Evolutionary conservation across 2,888 invertebrate species (phyloP).

Genomic region (Autographa pulchrina): DNA sequence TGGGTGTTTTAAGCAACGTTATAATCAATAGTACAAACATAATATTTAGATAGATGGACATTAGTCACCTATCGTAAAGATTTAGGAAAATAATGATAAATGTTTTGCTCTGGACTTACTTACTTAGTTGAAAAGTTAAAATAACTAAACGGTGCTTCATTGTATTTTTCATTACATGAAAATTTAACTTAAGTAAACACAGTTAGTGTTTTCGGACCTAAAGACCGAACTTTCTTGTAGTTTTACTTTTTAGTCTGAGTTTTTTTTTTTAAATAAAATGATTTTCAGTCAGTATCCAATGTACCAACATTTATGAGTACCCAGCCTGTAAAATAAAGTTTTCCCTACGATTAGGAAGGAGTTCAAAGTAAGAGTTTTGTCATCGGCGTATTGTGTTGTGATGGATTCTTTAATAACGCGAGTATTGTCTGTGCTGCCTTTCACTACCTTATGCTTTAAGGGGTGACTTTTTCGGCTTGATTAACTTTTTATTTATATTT

Average conservation of each 20-base stretch:
- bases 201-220: no score
- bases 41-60: background rate
- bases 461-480: constrained; percentile 42
- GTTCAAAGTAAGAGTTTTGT: constrained; percentile 87
- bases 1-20: background rate
- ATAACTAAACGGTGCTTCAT: no score
- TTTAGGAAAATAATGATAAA: background rate
- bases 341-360: constrained; percentile 86
- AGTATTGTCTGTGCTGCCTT: constrained; percentile 63
- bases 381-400: constrained; percentile 80
- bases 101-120: background rate
- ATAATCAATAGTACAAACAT: background rate
- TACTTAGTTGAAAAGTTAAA: no score
- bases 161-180: no score
- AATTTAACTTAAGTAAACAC: no score
- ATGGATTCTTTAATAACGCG: constrained; percentile 79
- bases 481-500: constrained; percentile 31
- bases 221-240: no score
- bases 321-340: constrained; percentile 82
- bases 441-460: constrained; percentile 45
- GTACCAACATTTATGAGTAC: constrained; percentile 38
- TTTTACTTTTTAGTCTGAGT: no score
- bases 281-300: constrained; percentile 52
- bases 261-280: no score
- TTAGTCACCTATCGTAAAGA: background rate